Evolutionary conservation across 2,797 vertebrate species (phyloP).

Genomic region (Synaphobranchus kaupii): DNA sequence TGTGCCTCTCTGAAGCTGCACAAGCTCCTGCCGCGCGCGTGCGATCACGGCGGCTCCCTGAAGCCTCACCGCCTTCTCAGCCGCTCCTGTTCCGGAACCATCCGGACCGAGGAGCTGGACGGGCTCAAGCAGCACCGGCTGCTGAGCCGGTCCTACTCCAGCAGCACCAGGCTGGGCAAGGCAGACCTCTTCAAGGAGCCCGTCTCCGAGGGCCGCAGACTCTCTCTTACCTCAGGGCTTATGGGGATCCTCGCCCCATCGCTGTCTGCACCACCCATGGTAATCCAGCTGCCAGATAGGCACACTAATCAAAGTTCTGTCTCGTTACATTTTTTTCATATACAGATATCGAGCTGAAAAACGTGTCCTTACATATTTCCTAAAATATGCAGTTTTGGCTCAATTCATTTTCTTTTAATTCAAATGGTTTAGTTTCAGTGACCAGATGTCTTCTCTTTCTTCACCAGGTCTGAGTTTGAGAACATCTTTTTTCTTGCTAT

Average conservation of each 20-base stretch:
- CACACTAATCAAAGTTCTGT: too few species aligned
- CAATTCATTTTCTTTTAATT: not conserved
- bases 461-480: not conserved
- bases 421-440: not conserved
- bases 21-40: constrained; percentile 78
- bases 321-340: not conserved
- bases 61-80: constrained; percentile 83
- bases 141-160: constrained; percentile 81
- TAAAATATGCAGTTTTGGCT: not conserved
- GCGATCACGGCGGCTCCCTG: constrained; percentile 74
- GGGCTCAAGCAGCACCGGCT: constrained; percentile 82
- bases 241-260: constrained; percentile 88
- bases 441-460: not conserved
- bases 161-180: constrained; percentile 79
- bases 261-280: constrained; percentile 68
- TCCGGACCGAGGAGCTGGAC: constrained; percentile 82
- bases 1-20: constrained; percentile 75
- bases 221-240: constrained; percentile 92
- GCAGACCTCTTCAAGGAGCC: constrained; percentile 82
- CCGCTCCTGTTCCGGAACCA: constrained; percentile 80
- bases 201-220: constrained; percentile 76
- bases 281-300: constrained; percentile 36
- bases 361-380: not conserved
- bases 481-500: not conserved
- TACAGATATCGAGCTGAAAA: not conserved